A percentile compares a stretch with the other conserved stretches of the same genome.
Conservation (phyloP, 2,888 invertebrate species). For the Drosophila siamana region DNA sequence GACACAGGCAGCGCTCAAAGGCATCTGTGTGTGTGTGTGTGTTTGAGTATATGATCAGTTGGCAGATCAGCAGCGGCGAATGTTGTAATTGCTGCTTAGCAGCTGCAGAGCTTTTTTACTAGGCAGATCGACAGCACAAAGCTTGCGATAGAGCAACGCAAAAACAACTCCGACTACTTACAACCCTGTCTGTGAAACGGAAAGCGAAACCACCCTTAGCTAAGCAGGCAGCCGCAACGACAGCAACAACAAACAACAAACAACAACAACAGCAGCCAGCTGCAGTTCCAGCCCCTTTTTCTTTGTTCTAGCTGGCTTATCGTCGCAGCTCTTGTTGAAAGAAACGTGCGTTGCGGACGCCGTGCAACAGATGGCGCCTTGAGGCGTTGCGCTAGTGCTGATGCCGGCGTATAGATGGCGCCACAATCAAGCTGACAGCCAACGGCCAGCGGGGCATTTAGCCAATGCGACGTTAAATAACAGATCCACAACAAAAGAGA, state of each 20-base stretch:
- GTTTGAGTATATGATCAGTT: conserved; percentile 1
- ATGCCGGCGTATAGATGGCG: conserved; percentile 60
- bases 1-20: conserved; percentile 47
- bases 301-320: conserved; percentile 1
- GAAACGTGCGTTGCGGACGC: conserved; percentile 39
- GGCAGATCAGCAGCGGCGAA: background rate
- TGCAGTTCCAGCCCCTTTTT: conserved; percentile 27
- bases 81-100: background rate
- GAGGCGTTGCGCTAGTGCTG: background rate
- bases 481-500: background rate
- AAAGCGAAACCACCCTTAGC: conserved; percentile 52
- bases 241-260: background rate
- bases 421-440: conserved; percentile 4
- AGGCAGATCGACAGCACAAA: background rate
- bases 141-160: background rate
- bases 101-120: background rate
- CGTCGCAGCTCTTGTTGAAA: conserved; percentile 9
- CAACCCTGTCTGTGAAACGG: conserved; percentile 55
- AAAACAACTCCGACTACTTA: conserved; percentile 8
- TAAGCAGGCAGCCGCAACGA: conserved; percentile 5
- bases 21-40: conserved; percentile 1
- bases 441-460: background rate
- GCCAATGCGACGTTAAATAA: background rate
- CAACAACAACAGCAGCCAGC: conserved; percentile 12
- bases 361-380: conserved; percentile 60